Evolutionary conservation across 1,140 invertebrate genomes (phyloP).

Genomic region (Sipha flava): DNA sequence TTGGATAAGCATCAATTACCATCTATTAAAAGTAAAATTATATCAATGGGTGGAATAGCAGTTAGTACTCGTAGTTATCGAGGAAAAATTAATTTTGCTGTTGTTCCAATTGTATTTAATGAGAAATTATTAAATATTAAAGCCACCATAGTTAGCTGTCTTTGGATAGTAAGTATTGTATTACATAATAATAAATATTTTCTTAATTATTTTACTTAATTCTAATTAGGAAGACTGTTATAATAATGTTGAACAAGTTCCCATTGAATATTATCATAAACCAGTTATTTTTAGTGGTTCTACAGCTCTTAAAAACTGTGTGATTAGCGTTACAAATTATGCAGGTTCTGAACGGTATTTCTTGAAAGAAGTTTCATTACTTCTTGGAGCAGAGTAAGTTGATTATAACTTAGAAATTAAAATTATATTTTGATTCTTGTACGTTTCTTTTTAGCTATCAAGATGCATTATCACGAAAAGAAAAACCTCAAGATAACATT

Average conservation of each 20-base stretch:
- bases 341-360: conserved; percentile 59
- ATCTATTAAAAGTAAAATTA: conserved; percentile 18
- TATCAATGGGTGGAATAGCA: conserved; percentile 14
- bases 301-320: conserved; percentile 57
- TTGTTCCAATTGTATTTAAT: conserved; percentile 23
- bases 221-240: conserved; percentile 50
- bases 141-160: conserved; percentile 10
- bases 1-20: conserved; percentile 4
- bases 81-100: conserved; percentile 1
- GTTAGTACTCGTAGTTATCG: conserved; percentile 11
- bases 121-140: conserved; percentile 1
- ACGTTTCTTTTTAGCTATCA: conserved; percentile 42
- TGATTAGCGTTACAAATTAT: conserved; percentile 69
- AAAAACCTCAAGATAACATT: conserved; percentile 45
- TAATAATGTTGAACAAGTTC: conserved; percentile 44
- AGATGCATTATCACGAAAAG: conserved; percentile 50
- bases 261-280: conserved; percentile 55
- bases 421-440: neutral
- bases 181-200: neutral
- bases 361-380: conserved; percentile 56
- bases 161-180: conserved; percentile 17
- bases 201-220: neutral
- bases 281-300: conserved; percentile 48
- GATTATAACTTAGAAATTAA: neutral
- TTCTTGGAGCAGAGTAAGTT: conserved; percentile 59